These are phyloP conservation scores for Periophthalmodon schlosseri DNA, from an alignment of 2,113 vertebrate genomes.

Conservation along the genomic window DNA sequence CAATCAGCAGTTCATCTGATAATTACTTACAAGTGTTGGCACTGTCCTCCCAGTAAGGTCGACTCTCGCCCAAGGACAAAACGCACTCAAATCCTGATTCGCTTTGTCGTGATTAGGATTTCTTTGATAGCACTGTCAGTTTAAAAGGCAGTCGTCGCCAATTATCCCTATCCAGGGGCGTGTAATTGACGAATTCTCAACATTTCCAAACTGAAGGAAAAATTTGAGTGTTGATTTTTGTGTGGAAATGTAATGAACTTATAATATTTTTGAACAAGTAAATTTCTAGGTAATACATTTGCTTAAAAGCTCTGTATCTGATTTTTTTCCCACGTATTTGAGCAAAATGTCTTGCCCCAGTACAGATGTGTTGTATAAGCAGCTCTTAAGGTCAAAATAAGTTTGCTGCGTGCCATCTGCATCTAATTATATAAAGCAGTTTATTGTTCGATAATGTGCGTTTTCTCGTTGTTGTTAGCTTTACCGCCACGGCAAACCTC, in stretches of 20 bases:
- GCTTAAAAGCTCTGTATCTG: too few species aligned
- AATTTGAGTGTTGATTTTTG: background rate
- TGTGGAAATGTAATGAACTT: background rate
- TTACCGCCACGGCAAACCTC: too few species aligned
- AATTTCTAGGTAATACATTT: background rate
- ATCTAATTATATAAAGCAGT: too few species aligned
- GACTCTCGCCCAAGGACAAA: conserved; percentile 3
- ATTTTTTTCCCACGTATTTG: too few species aligned
- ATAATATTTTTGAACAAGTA: background rate
- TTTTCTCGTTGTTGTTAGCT: too few species aligned
- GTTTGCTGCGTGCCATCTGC: too few species aligned
- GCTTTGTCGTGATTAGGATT: conserved; percentile 3
- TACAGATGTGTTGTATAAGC: too few species aligned
- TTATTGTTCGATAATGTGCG: too few species aligned
- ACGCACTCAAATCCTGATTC: background rate
- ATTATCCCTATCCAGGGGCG: background rate
- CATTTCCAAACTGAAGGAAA: background rate
- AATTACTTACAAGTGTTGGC: conserved; percentile 11
- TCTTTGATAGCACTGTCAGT: conserved; percentile 3
- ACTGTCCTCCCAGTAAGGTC: background rate
- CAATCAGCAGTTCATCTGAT: conserved; percentile 6
- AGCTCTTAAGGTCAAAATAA: too few species aligned
- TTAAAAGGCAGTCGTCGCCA: background rate
- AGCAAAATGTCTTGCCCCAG: too few species aligned
- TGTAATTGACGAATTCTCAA: background rate